These are phyloP conservation scores for Scaptomyza caliginosa DNA, from an alignment of 2,888 invertebrate genomes.

Conservation along the genomic window DNA sequence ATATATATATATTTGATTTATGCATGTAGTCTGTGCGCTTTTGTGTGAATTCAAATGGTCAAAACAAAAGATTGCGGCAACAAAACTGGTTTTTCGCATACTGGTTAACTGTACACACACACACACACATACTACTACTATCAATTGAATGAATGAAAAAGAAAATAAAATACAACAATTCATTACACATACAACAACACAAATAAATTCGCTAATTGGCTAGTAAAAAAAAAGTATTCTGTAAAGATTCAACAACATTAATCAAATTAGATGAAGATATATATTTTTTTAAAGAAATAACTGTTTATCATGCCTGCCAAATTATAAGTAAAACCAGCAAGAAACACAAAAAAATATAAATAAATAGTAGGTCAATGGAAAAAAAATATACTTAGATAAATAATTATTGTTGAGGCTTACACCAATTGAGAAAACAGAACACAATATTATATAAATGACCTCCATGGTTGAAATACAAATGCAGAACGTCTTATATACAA, in stretches of 20 bases:
- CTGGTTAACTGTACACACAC: constrained; percentile 38
- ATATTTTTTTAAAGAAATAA: background rate
- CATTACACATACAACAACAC: constrained; percentile 10
- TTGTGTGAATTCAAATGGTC: constrained; percentile 57
- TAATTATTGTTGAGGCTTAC: background rate
- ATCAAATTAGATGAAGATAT: background rate
- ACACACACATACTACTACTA: constrained; percentile 5
- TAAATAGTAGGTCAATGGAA: constrained; percentile 9
- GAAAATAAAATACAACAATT: constrained; percentile 43
- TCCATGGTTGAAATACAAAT: constrained; percentile 2
- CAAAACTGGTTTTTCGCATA: constrained; percentile 68
- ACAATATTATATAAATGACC: background rate
- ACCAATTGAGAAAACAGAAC: constrained; percentile 6
- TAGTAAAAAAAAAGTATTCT: constrained; percentile 1
- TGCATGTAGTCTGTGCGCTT: constrained; percentile 39
- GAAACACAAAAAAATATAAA: too few species aligned
- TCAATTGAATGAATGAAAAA: constrained; percentile 31
- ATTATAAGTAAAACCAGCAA: background rate
- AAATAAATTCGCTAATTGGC: background rate
- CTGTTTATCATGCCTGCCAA: background rate
- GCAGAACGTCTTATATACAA: background rate
- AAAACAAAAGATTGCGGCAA: constrained; percentile 67
- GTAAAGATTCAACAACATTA: background rate
- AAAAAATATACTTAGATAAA: background rate
- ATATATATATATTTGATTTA: constrained; percentile 8